These are phyloP conservation scores for Hyalella azteca DNA, from an alignment of 2,888 invertebrate genomes.

Conservation along the genomic window DNA sequence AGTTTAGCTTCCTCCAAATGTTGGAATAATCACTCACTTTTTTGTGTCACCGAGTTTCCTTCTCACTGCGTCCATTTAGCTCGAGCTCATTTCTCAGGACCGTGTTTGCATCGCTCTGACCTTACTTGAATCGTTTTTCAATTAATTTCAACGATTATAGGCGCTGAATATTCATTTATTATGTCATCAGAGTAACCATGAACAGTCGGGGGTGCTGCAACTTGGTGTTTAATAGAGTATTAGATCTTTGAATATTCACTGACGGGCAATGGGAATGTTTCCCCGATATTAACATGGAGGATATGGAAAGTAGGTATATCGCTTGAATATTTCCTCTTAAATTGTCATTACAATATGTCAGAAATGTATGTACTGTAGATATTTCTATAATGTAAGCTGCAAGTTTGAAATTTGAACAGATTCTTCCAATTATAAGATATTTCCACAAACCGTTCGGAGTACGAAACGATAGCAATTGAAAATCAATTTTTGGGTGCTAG, in stretches of 20 bases:
- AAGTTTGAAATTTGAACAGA: too few relatives aligned
- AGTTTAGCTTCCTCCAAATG: not conserved
- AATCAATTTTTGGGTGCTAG: too few relatives aligned
- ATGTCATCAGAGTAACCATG: not conserved
- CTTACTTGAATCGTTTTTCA: constrained; percentile 3
- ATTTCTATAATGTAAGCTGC: too few relatives aligned
- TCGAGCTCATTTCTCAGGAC: constrained; percentile 10
- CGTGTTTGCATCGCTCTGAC: not conserved
- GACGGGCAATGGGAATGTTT: not conserved
- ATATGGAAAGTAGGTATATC: too few relatives aligned
- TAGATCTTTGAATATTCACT: not conserved
- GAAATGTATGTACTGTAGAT: too few relatives aligned
- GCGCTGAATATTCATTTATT: not conserved
- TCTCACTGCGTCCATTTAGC: not conserved
- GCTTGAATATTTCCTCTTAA: not conserved
- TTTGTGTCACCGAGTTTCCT: not conserved
- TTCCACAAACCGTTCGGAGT: too few relatives aligned
- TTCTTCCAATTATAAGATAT: too few relatives aligned
- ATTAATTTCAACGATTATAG: constrained; percentile 7
- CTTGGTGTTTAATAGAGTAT: too few relatives aligned
- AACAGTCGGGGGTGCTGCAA: too few relatives aligned
- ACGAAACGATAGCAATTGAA: too few relatives aligned
- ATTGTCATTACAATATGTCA: too few relatives aligned
- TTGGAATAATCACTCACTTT: not conserved
- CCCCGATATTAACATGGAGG: too few relatives aligned